A percentile compares a stretch with the other conserved stretches of the same genome.
These are phyloP conservation scores for Sitophilus oryzae DNA, from an alignment of 1,140 invertebrate species.

Conservation along the genomic window DNA sequence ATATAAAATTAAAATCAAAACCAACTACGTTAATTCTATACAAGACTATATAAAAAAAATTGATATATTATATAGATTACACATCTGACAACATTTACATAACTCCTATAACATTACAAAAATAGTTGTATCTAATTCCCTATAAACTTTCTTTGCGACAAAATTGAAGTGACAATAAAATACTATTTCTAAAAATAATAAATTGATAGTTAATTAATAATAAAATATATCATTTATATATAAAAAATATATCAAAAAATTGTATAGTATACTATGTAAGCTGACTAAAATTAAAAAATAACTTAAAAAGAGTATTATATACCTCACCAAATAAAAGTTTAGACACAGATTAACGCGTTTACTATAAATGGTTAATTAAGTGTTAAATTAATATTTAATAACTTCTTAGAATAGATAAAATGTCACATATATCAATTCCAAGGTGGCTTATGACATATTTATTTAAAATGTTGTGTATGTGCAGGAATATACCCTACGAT, in stretches of 20 bases:
- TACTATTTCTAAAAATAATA: background rate
- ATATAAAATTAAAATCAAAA: conserved; percentile 10
- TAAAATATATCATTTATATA: background rate
- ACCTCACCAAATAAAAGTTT: too few relatives aligned
- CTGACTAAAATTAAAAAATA: background rate
- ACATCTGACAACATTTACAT: background rate
- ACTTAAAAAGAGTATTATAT: background rate
- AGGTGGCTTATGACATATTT: too few relatives aligned
- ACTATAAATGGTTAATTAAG: too few relatives aligned
- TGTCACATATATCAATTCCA: too few relatives aligned
- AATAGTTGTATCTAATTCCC: background rate
- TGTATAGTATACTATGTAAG: background rate
- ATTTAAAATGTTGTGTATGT: too few relatives aligned
- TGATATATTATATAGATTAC: too few relatives aligned
- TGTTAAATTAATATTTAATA: too few relatives aligned
- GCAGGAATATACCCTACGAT: too few relatives aligned
- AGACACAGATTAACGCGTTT: too few relatives aligned
- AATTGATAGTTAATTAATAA: background rate
- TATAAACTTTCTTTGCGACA: background rate
- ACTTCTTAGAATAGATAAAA: too few relatives aligned
- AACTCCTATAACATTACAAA: background rate
- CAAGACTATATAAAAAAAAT: background rate
- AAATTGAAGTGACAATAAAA: background rate
- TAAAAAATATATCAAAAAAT: background rate
- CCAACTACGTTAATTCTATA: background rate